Base-by-base conservation (phyloP, 92 coral and sea anemone species). In the Palythoa grandis region DNA sequence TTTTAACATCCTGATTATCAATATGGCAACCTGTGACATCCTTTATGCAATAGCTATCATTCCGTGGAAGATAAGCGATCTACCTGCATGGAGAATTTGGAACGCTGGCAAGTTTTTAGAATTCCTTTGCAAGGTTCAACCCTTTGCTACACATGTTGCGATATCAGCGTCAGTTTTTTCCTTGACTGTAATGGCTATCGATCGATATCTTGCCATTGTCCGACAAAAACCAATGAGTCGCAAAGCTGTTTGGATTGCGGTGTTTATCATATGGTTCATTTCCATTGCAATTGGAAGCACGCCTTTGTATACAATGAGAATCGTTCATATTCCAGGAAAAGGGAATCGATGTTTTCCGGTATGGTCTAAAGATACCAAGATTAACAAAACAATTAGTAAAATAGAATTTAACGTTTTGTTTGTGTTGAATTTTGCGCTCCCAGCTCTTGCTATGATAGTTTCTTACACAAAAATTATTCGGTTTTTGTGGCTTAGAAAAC, bases 181-280 rank as follows among this genome's bases (percentile, higher is more conserved):
- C 3, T 76, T 84, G 29, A 54, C 84, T 4, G 7, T 61, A 38
- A 77, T 87, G 56, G 84, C 90, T 25, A 29, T 87, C 60, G 90
- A 87, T 8, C 77, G 90, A 25, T 87, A 78, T 72, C 39, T 87
- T 19, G 90, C 90, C 14, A 77, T 87, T 54, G 65, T 82, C 7
- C 11, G 3, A 24, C 52, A 76, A 43, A 79, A 61, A 38, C 90
- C 90, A 5, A 37, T 87, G 24, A 87, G 67, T 15, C 67, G 57
- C 39, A 79, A 87, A 58, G 82, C 56, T 23, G 76, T 70, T 10
- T 9, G 19, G 38, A 7, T 71, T 2, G 11, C 72, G 14, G 17
- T 87, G 17, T 20, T 72, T 5, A 37, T 79, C 52, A 72, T 71
- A 3, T 87, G 90, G 90, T 39, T 54, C 38, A 60, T 77, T 48